These are phyloP conservation scores for Ecliptopera silaceata DNA, from an alignment of 2,888 invertebrate genomes.

Conservation along the genomic window DNA sequence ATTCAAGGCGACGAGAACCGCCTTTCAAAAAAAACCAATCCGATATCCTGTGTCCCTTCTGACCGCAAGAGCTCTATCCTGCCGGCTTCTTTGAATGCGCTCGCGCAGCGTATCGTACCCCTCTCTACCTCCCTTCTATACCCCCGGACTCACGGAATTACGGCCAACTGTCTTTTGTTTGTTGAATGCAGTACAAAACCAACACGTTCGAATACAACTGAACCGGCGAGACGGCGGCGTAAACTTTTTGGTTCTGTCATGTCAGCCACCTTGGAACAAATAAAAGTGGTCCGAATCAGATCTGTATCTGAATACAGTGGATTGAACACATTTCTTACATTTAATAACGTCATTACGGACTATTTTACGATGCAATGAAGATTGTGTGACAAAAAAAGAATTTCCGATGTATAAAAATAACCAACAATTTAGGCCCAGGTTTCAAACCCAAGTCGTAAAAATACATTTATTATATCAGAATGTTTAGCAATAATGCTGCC, in stretches of 20 bases:
- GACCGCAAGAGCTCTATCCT: conserved; percentile 61
- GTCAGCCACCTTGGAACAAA: conserved; percentile 28
- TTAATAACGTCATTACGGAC: conserved; percentile 21
- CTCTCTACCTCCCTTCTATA: conserved; percentile 32
- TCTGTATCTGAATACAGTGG: conserved; percentile 26
- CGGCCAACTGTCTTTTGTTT: conserved; percentile 73
- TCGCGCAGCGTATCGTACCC: conserved; percentile 62
- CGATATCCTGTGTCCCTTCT: conserved; percentile 58
- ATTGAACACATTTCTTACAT: conserved; percentile 26
- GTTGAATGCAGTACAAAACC: conserved; percentile 71
- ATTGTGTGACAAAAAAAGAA: not conserved
- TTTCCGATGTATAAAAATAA: not conserved
- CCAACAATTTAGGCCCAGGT: not conserved
- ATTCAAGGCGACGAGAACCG: conserved; percentile 4
- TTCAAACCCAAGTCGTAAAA: conserved; percentile 6
- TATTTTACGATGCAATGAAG: conserved; percentile 19
- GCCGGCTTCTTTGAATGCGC: conserved; percentile 76
- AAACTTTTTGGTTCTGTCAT: conserved; percentile 47
- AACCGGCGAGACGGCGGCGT: too few species aligned
- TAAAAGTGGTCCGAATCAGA: conserved; percentile 24
- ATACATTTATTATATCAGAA: not conserved
- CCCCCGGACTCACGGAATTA: conserved; percentile 50
- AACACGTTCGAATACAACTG: conserved; percentile 63
- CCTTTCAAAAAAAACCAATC: conserved; percentile 41
- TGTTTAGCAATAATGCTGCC: conserved; percentile 6